phyloP scores from a whole-genome alignment of 2,113 vertebrate genomes.

The Epinephelus fuscoguttatus region DNA sequence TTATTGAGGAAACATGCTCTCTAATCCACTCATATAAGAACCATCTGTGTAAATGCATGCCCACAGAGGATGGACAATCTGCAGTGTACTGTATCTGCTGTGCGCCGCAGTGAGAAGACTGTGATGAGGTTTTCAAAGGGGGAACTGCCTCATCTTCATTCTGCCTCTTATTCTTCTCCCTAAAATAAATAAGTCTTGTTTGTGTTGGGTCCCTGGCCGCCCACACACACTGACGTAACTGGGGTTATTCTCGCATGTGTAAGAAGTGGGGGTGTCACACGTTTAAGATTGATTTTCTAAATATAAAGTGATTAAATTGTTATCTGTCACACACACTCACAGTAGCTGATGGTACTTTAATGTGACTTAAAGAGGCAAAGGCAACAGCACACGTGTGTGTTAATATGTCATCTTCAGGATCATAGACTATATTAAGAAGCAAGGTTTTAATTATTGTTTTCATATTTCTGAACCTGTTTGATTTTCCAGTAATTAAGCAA shows the following conservation, averaged over 20 bases:
- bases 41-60: slow-evolving; percentile 86
- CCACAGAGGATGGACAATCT: slow-evolving; percentile 74
- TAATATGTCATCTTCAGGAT: not conserved
- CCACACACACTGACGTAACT: slow-evolving; percentile 40
- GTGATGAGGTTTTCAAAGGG: slow-evolving; percentile 54
- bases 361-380: slow-evolving; percentile 33
- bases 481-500: slow-evolving; percentile 1
- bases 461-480: not conserved
- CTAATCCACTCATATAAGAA: slow-evolving; percentile 83
- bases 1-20: slow-evolving; percentile 81
- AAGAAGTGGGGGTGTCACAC: not conserved
- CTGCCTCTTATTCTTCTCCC: slow-evolving; percentile 42
- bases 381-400: not conserved
- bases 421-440: not conserved
- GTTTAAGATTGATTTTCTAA: slow-evolving; percentile 22
- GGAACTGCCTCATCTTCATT: slow-evolving; percentile 68
- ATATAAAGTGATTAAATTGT: slow-evolving; percentile 18
- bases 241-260: slow-evolving; percentile 33
- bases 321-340: slow-evolving; percentile 33
- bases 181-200: slow-evolving; percentile 71
- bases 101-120: slow-evolving; percentile 41
- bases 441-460: not conserved
- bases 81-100: slow-evolving; percentile 71
- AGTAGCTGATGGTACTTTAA: slow-evolving; percentile 25
- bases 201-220: slow-evolving; percentile 47